phyloP scores from a whole-genome alignment of 2,113 vertebrate species.

The Archocentrus centrarchus region DNA sequence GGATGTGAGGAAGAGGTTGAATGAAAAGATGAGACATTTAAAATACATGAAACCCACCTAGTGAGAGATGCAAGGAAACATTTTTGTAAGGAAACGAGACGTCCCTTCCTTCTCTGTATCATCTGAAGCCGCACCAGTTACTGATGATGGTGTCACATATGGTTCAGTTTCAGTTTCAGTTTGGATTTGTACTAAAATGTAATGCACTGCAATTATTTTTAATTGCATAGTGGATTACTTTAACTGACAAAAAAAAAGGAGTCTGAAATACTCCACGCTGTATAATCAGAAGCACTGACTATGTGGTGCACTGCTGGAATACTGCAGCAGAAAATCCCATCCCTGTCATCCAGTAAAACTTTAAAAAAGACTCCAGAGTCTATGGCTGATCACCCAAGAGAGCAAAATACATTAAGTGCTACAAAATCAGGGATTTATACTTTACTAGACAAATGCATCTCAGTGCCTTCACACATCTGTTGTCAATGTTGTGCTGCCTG shows the following conservation, averaged over 20 bases:
- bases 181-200: slow-evolving; percentile 8
- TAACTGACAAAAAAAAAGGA: too few relatives aligned
- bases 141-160: not conserved
- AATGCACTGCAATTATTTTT: slow-evolving; percentile 3
- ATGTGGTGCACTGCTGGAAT: not conserved
- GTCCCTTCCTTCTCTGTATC: not conserved
- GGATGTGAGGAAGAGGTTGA: not conserved
- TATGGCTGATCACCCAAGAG: not conserved
- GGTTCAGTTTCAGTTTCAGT: slow-evolving; percentile 3
- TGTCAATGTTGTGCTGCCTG: not conserved
- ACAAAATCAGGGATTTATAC: slow-evolving; percentile 8
- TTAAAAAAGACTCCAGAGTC: not conserved
- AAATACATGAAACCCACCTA: not conserved
- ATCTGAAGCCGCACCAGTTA: not conserved
- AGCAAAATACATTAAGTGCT: not conserved
- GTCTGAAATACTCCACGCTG: too few relatives aligned
- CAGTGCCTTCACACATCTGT: not conserved
- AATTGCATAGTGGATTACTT: not conserved
- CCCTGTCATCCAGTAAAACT: not conserved
- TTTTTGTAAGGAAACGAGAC: not conserved
- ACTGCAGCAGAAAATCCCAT: not conserved
- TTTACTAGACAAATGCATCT: not conserved
- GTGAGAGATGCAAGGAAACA: not conserved
- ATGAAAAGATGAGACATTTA: not conserved
- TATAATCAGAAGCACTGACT: not conserved